Base-by-base conservation (phyloP, 2,888 invertebrate genomes). In the Euzophera pinguis region DNA sequence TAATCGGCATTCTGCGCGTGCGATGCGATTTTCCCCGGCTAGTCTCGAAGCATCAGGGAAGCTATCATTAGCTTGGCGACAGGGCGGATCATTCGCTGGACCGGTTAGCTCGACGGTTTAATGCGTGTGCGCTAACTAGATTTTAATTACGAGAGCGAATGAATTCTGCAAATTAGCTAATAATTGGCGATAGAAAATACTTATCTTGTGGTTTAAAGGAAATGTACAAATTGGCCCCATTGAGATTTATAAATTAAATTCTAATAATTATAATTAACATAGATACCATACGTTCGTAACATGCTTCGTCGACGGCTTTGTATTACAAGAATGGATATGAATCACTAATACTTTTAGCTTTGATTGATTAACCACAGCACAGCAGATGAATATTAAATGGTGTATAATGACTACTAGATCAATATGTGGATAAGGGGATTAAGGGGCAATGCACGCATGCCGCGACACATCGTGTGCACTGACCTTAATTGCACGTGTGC, bases 11-110 rank as follows among this genome's bases (percentile, higher is more conserved):
- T 81, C 83, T 83, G 82, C 77, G 83, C 77, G 79, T 78, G 81
- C 81, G 75, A 69, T 76, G 85, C 71, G 79, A 80, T 84, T 86
- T 88, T 86, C 78, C 84, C 81, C 76, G 74, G 68, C 50, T 52
- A 52, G 50, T 56, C 56, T 53, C 38, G 38, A 63, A 71, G 74
- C 77, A 81, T 84, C 81, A 81, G 80, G 84, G 83, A 85, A 86
- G 82, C 83, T 83, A 79, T 86, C 85, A 87, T 88, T 88, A 85
- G 70, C 69, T 62, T 68, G 81, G 83, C 84, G 84, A 85, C 86
- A 76, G 80, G 76, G 78, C 75, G 81, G 81, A 76, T 78, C 77
- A 69, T 70, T 67, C 61, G 67, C 65, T 65, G 67, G 71, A 74
- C 75, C 70, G 71, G 76, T 71, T 71, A 65, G 67, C 61, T 62